A percentile compares a stretch with the other conserved stretches of the same genome.
These are phyloP conservation scores for Leptopilina boulardi DNA, from an alignment of 1,140 invertebrate genomes.

Conservation along the genomic window DNA sequence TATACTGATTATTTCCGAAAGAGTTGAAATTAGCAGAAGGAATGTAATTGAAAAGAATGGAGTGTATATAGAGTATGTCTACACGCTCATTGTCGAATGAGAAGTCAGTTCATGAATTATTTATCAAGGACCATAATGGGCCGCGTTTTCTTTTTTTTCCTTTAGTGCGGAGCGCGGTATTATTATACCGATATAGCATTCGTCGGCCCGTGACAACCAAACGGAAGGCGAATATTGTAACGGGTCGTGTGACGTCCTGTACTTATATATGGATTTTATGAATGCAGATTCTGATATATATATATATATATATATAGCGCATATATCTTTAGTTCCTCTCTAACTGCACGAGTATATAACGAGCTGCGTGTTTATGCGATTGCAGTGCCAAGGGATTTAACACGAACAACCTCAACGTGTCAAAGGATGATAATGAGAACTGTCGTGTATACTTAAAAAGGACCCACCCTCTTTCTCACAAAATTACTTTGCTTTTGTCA, in stretches of 20 bases:
- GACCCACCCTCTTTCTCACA: neutral
- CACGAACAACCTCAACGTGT: slow-evolving; percentile 14
- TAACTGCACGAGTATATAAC: slow-evolving; percentile 15
- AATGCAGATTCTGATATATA: slow-evolving; percentile 19
- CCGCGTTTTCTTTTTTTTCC: neutral
- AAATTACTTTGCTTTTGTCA: neutral
- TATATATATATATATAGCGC: neutral
- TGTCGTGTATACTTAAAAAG: neutral
- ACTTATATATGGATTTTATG: slow-evolving; percentile 12
- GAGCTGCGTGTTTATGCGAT: slow-evolving; percentile 26
- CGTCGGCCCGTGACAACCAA: slow-evolving; percentile 8
- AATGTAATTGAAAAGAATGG: slow-evolving; percentile 31
- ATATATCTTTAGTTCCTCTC: neutral
- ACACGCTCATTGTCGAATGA: slow-evolving; percentile 7
- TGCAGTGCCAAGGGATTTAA: slow-evolving; percentile 1
- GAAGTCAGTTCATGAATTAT: slow-evolving; percentile 13
- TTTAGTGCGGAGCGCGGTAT: neutral
- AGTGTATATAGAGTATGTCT: slow-evolving; percentile 10
- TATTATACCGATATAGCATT: slow-evolving; percentile 8
- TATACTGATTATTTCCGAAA: slow-evolving; percentile 30
- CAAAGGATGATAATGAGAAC: slow-evolving; percentile 25
- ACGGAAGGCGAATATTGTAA: slow-evolving; percentile 23
- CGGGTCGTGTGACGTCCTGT: slow-evolving; percentile 9
- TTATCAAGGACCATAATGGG: slow-evolving; percentile 31
- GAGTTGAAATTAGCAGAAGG: slow-evolving; percentile 20